phyloP scores from a whole-genome alignment of 2,797 vertebrate species.

The Betta splendens region DNA sequence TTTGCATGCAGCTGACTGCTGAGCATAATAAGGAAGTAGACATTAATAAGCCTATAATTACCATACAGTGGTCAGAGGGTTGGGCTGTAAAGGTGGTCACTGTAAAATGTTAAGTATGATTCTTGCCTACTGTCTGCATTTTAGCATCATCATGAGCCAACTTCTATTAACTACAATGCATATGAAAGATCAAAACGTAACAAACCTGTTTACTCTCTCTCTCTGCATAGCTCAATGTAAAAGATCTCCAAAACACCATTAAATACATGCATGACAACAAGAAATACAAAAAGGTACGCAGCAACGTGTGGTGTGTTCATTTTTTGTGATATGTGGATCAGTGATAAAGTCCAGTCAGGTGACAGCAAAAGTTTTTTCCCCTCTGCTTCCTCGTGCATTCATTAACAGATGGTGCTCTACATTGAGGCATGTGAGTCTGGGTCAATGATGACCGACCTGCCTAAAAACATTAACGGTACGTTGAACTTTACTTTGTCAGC shows the following conservation, averaged over 20 bases:
- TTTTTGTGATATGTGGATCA: not conserved
- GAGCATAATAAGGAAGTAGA: not conserved
- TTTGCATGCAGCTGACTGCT: not conserved
- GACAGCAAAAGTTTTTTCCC: conserved; percentile 9
- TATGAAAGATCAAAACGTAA: not conserved
- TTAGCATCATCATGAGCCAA: too few species aligned
- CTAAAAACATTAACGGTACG: conserved; percentile 89
- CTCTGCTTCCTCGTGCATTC: not conserved
- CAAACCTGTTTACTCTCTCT: not conserved
- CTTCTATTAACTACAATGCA: too few species aligned
- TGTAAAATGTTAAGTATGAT: too few species aligned
- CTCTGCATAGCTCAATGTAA: conserved; percentile 83
- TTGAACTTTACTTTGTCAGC: conserved; percentile 21
- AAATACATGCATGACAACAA: conserved; percentile 89
- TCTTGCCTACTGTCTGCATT: too few species aligned
- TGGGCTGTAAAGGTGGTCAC: too few species aligned
- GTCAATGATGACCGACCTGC: conserved; percentile 93
- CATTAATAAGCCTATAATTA: not conserved
- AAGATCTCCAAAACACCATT: conserved; percentile 88
- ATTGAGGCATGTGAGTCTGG: conserved; percentile 98
- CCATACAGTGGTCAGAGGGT: too few species aligned
- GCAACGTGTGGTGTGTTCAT: not conserved
- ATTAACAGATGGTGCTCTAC: conserved; percentile 94
- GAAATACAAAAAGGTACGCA: conserved; percentile 88
- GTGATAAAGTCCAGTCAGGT: not conserved